Evolutionary conservation across 2,797 vertebrate genomes (phyloP).

Genomic region (Molothrus ater): DNA sequence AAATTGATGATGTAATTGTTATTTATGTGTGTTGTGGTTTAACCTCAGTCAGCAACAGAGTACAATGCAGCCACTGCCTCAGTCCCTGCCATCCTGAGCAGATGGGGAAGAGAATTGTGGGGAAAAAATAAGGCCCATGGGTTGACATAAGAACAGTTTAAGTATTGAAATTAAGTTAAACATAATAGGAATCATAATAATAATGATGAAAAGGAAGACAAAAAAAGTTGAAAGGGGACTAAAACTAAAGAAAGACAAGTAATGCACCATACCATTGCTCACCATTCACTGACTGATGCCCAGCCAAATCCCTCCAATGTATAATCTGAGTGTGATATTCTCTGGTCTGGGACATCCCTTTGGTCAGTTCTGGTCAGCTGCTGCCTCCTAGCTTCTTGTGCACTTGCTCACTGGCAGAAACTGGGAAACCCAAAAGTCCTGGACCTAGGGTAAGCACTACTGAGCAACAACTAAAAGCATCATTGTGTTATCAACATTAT

Average conservation of each 20-base stretch:
- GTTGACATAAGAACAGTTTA: neutral
- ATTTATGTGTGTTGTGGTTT: neutral
- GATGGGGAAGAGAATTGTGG: neutral
- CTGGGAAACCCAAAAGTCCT: neutral
- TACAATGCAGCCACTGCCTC: neutral
- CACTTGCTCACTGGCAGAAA: neutral
- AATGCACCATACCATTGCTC: neutral
- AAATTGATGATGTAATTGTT: neutral
- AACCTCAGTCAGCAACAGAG: neutral
- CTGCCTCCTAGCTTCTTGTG: neutral
- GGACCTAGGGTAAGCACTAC: neutral
- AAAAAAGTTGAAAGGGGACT: neutral
- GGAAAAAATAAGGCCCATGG: neutral
- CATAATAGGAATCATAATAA: neutral
- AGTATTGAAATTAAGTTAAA: neutral
- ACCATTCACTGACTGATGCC: too few species aligned
- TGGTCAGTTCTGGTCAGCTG: neutral
- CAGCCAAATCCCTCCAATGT: neutral
- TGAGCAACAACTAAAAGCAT: neutral
- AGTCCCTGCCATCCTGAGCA: accelerated
- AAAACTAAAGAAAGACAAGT: neutral
- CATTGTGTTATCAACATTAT: neutral
- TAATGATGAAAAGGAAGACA: neutral
- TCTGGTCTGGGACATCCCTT: neutral
- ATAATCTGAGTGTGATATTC: neutral